A percentile compares a stretch with the other conserved stretches of the same genome.
Conservation (phyloP, 2,113 vertebrate genomes). For the Falco punctatus region DNA sequence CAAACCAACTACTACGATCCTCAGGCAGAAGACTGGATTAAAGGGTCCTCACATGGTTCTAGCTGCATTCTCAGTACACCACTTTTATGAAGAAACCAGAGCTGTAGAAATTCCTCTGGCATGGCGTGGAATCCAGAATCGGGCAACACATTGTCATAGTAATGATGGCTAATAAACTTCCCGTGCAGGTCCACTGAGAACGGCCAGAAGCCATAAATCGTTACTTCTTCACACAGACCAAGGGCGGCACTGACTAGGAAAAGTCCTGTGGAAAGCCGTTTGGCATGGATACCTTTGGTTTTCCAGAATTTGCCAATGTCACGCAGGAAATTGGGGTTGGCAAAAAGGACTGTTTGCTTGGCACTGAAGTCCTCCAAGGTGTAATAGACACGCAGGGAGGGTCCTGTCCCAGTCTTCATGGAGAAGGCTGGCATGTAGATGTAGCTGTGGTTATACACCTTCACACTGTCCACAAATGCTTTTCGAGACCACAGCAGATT, state of each 20-base stretch:
- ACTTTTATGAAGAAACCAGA: constrained; percentile 94
- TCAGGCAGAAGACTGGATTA: constrained; percentile 43
- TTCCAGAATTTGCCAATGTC: constrained; percentile 94
- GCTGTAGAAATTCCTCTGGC: constrained; percentile 96
- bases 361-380: constrained; percentile 86
- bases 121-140: constrained; percentile 92
- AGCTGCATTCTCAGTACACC: constrained; percentile 87
- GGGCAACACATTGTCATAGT: constrained; percentile 94
- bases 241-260: constrained; percentile 93
- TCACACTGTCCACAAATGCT: constrained; percentile 90
- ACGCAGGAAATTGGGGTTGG: constrained; percentile 92
- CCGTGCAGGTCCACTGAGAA: constrained; percentile 85
- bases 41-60: constrained; percentile 75
- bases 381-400: constrained; percentile 88
- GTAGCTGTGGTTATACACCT: constrained; percentile 90
- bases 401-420: constrained; percentile 90
- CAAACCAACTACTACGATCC: not conserved
- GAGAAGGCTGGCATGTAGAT: constrained; percentile 98
- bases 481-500: constrained; percentile 95
- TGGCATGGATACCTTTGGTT: constrained; percentile 86
- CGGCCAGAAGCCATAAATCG: constrained; percentile 95
- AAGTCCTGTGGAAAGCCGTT: constrained; percentile 92
- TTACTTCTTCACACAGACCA: constrained; percentile 92
- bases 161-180: constrained; percentile 91
- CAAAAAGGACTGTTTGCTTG: constrained; percentile 91